phyloP scores from a whole-genome alignment of 2,113 vertebrate species.

The Tachysurus vachellii region DNA sequence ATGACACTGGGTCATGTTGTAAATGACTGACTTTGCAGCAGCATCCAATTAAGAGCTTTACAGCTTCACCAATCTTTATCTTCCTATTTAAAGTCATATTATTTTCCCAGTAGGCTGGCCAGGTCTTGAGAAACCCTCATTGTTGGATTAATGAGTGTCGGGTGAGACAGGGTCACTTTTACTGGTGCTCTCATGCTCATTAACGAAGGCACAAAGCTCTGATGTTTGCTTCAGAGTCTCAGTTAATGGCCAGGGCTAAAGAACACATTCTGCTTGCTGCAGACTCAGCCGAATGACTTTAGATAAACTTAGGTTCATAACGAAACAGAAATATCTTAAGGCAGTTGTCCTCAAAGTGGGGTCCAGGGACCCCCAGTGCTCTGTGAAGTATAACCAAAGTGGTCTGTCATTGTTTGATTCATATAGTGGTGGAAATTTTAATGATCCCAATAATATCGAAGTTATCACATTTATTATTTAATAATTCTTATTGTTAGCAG shows the following conservation, averaged over 20 bases:
- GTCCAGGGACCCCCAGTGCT: neutral
- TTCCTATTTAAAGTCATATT: slow-evolving; percentile 51
- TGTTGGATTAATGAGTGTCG: slow-evolving; percentile 68
- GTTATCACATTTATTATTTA: neutral
- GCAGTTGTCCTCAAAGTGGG: neutral
- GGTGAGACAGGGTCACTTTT: slow-evolving; percentile 64
- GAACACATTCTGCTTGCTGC: slow-evolving; percentile 50
- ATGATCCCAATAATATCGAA: neutral
- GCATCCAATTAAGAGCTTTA: slow-evolving; percentile 44
- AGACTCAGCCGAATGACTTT: slow-evolving; percentile 23
- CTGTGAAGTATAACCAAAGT: neutral
- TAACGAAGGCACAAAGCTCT: slow-evolving; percentile 62
- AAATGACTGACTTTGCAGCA: slow-evolving; percentile 20
- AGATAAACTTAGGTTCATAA: slow-evolving; percentile 18
- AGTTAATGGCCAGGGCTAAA: slow-evolving; percentile 61
- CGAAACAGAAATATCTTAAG: slow-evolving; percentile 21
- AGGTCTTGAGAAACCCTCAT: slow-evolving; percentile 64
- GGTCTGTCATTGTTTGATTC: neutral
- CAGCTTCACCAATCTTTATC: slow-evolving; percentile 32
- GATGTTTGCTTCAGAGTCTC: slow-evolving; percentile 66
- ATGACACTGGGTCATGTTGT: slow-evolving; percentile 20
- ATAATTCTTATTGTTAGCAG: neutral
- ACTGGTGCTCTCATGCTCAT: slow-evolving; percentile 65
- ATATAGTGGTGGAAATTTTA: neutral
- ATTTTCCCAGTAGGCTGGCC: slow-evolving; percentile 58